A percentile compares a stretch with the other conserved stretches of the same genome.
Evolutionary conservation across 1,140 invertebrate genomes (phyloP).

Genomic region (Campoletis sonorensis): DNA sequence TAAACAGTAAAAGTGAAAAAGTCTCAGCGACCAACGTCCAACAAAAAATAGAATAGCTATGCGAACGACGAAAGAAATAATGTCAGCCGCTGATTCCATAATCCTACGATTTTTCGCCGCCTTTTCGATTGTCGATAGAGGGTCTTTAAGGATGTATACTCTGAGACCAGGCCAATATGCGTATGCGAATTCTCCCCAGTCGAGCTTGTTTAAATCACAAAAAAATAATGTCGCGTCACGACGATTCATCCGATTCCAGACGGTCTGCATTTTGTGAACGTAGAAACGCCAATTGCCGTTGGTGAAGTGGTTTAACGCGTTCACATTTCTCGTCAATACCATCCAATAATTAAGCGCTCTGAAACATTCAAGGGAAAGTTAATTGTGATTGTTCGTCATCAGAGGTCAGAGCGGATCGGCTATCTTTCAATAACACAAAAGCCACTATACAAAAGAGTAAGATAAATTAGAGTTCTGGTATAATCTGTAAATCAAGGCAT

Average conservation of each 20-base stretch:
- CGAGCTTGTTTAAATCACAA: slow-evolving; percentile 78
- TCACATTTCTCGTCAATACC: neutral
- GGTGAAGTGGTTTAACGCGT: slow-evolving; percentile 76
- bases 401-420: neutral
- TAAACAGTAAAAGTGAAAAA: too few relatives aligned
- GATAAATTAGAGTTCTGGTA: neutral
- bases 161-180: slow-evolving; percentile 79
- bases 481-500: too few relatives aligned
- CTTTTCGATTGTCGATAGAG: slow-evolving; percentile 73
- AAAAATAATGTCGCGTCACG: slow-evolving; percentile 80
- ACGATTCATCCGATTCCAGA: slow-evolving; percentile 74
- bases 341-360: neutral
- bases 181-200: slow-evolving; percentile 80
- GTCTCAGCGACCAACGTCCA: too few relatives aligned
- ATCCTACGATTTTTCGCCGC: slow-evolving; percentile 36
- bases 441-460: neutral
- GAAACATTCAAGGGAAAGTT: slow-evolving; percentile 2
- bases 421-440: neutral
- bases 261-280: slow-evolving; percentile 74
- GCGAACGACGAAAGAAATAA: neutral
- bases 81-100: neutral
- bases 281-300: slow-evolving; percentile 77
- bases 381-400: neutral
- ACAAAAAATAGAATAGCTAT: neutral
- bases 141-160: slow-evolving; percentile 80